phyloP scores from a whole-genome alignment of 2,888 invertebrate genomes.

The Gerosis bhagava region DNA sequence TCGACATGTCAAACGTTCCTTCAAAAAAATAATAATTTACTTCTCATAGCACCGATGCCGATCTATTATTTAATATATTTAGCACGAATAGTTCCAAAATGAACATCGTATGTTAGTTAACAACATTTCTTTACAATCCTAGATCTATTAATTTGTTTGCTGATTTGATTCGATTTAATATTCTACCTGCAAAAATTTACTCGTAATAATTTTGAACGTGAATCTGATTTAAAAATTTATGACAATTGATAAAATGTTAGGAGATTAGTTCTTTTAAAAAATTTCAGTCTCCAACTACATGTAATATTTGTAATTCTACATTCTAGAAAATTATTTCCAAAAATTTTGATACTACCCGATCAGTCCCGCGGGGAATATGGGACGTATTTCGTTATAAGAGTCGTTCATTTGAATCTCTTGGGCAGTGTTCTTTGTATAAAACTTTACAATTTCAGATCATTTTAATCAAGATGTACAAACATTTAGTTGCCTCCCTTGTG shows the following conservation, averaged over 20 bases:
- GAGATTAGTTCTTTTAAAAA: conserved; percentile 70
- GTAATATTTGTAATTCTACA: conserved; percentile 69
- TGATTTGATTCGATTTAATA: conserved; percentile 51
- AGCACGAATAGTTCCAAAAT: conserved; percentile 57
- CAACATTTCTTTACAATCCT: conserved; percentile 58
- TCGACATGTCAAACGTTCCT: conserved; percentile 50
- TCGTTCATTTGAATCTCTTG: conserved; percentile 43
- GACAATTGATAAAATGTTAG: conserved; percentile 69
- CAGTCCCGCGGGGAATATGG: conserved; percentile 48
- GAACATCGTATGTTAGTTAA: conserved; percentile 54
- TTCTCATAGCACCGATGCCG: conserved; percentile 74
- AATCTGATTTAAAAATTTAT: conserved; percentile 62
- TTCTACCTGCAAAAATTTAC: conserved; percentile 50
- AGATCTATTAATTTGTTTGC: conserved; percentile 58
- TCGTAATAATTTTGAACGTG: conserved; percentile 53
- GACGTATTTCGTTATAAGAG: conserved; percentile 49
- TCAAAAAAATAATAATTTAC: conserved; percentile 47
- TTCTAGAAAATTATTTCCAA: conserved; percentile 73
- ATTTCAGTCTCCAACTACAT: conserved; percentile 80
- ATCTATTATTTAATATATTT: conserved; percentile 49
- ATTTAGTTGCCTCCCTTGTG: conserved; percentile 74
- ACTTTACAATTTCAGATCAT: conserved; percentile 30
- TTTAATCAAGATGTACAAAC: conserved; percentile 49
- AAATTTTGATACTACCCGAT: conserved; percentile 60
- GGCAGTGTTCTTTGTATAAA: conserved; percentile 53